Conservation (phyloP, 2,888 invertebrate species). For the Rhagium mordax region DNA sequence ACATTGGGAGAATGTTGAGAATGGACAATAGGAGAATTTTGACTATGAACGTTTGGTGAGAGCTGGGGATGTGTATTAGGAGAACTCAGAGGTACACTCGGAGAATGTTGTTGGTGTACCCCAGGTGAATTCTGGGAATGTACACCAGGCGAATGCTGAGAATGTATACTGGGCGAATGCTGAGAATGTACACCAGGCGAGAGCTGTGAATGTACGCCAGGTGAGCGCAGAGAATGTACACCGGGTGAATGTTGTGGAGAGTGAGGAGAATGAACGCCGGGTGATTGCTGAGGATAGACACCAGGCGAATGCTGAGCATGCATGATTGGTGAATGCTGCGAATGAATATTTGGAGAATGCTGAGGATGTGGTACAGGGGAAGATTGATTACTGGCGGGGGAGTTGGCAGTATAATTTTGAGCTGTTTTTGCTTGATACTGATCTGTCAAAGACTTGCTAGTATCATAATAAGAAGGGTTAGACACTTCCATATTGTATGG, state of each 20-base stretch:
- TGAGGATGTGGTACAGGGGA: conserved; percentile 52
- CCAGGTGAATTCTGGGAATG: conserved; percentile 27
- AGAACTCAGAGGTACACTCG: conserved; percentile 29
- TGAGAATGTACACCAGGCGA: conserved; percentile 42
- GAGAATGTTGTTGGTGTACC: conserved; percentile 26
- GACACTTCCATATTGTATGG: conserved; percentile 63
- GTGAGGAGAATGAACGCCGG: conserved; percentile 51
- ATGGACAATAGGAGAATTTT: neutral
- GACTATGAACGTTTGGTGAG: neutral
- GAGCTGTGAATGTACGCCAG: conserved; percentile 36
- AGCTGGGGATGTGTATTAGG: conserved; percentile 27
- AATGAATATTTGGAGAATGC: conserved; percentile 50
- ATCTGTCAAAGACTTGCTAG: conserved; percentile 71
- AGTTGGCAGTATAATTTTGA: conserved; percentile 66
- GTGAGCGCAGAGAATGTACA: conserved; percentile 40
- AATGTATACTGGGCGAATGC: conserved; percentile 25
- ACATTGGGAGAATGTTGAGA: neutral
- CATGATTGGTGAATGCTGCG: conserved; percentile 50
- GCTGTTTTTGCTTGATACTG: conserved; percentile 68
- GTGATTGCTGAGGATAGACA: conserved; percentile 52
- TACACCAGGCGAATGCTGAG: neutral
- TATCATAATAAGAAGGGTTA: conserved; percentile 73
- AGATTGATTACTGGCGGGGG: conserved; percentile 63
- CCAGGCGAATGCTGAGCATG: conserved; percentile 50
- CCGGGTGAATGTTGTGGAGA: conserved; percentile 45